Percentiles rank a stretch among this genome's conserved stretches.
Evolutionary conservation across 2,113 vertebrate species (phyloP).

Genomic region (Mirounga angustirostris): DNA sequence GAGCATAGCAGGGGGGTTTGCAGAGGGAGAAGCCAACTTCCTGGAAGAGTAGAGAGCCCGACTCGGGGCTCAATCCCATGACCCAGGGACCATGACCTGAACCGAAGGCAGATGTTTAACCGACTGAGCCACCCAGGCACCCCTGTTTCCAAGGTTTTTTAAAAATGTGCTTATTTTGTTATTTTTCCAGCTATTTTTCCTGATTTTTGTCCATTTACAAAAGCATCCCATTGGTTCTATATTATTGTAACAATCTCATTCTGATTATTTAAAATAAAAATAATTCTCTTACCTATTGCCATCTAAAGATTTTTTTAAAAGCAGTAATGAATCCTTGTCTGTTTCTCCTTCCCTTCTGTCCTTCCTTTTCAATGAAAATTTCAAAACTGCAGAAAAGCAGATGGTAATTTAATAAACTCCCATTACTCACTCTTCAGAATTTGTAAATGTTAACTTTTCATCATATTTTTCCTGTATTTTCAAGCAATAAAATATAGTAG

Average conservation of each 20-base stretch:
- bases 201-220: background rate
- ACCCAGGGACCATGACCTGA: background rate
- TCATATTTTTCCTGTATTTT: background rate
- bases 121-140: background rate
- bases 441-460: conserved; percentile 30
- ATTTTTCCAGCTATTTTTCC: background rate
- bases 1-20: background rate
- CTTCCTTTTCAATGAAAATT: conserved; percentile 58
- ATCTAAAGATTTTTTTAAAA: background rate
- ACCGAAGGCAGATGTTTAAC: background rate
- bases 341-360: background rate
- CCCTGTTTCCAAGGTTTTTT: background rate
- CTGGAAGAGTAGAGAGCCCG: background rate
- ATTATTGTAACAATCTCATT: background rate
- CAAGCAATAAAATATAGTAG: background rate
- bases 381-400: conserved; percentile 25
- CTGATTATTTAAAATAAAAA: conserved; percentile 46
- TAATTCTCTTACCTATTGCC: background rate
- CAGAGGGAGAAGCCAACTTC: background rate
- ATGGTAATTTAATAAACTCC: background rate
- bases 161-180: background rate
- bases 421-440: background rate
- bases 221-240: background rate
- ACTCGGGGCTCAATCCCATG: background rate
- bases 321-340: conserved; percentile 25